Base-by-base conservation (phyloP, 1,140 invertebrate species). In the Drosophila sturtevanti region DNA sequence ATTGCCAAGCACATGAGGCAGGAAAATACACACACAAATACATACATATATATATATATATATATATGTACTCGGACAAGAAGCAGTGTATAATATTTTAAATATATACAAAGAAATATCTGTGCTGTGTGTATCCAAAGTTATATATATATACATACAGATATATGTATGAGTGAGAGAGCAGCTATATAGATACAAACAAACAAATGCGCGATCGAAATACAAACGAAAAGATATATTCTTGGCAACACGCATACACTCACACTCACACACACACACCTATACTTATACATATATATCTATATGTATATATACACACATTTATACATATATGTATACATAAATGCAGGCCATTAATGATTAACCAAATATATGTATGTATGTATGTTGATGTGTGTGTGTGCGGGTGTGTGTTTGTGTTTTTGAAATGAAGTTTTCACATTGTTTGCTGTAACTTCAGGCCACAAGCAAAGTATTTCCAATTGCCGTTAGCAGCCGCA, bases 21-120 rank as follows among this genome's bases (percentile, higher is more conserved):
- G 55, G 61, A 38, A 51, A 54, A 48, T 22, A 31, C 62, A 74
- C 60, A 69, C 64, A 70, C 64, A 68, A 67, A 51, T 18, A 68
- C 58, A 51, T 27, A 56, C 18, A 63, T 51, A 54, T 60, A 24
- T 4, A 67, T 10, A 59, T 18, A 56, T 35, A 72, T 21, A 54
- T 64, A 24, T 4, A 67, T 10, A 59, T 18, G 48, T 35, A 72
- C 21, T 41, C 64, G 58, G 68, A 77, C 35, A 77, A 64, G 61
- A 16, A 71, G 62, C 74, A 72, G 71, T 82, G 79, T 87, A 87
- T 87, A 87, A 77, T 79, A 87, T 87, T 87, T 87, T 84, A 89
- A 84, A 87, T 87, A 87, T 87, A 87, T 82, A 87, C 71, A 87
- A 87, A 48, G 10, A 7, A 7, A 48, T 11, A 73, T 77, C 77